Percentiles rank a stretch among this genome's conserved stretches.
phyloP scores from a whole-genome alignment of 2,797 vertebrate genomes.

The Sciaenops ocellatus region DNA sequence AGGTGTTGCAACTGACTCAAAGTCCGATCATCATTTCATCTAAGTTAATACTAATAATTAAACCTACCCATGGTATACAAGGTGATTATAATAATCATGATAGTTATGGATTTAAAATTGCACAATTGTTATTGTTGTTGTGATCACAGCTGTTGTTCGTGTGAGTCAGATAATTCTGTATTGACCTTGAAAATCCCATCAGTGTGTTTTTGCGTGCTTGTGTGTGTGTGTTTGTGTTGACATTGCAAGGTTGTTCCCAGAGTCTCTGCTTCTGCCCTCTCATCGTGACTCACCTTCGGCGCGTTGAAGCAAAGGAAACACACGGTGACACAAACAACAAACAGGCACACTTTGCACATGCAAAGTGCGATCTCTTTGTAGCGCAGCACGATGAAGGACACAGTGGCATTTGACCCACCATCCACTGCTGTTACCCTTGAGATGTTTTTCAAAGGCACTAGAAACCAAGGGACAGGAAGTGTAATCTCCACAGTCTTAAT shows the following conservation, averaged over 20 bases:
- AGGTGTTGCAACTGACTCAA: not conserved
- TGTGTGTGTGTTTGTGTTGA: slow-evolving; percentile 15
- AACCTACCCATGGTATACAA: not conserved
- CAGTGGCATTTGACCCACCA: not conserved
- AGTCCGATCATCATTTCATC: not conserved
- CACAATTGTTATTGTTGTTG: slow-evolving; percentile 8
- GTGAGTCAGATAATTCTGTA: not conserved
- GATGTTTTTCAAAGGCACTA: not conserved
- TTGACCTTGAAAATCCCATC: not conserved
- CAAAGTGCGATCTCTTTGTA: not conserved
- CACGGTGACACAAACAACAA: slow-evolving; percentile 7
- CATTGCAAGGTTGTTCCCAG: not conserved
- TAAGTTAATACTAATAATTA: not conserved
- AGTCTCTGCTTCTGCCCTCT: not conserved
- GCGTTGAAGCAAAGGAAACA: slow-evolving; percentile 35
- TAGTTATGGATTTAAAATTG: not conserved
- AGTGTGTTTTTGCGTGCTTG: not conserved
- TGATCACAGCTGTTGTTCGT: not conserved
- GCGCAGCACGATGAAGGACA: not conserved
- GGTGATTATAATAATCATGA: not conserved
- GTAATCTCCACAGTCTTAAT: not conserved
- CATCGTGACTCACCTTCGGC: slow-evolving; percentile 36
- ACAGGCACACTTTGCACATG: not conserved
- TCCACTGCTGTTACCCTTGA: not conserved
- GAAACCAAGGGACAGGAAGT: slow-evolving; percentile 13